These are phyloP conservation scores for Acrobasis suavella DNA, from an alignment of 2,888 invertebrate genomes.

Conservation along the genomic window DNA sequence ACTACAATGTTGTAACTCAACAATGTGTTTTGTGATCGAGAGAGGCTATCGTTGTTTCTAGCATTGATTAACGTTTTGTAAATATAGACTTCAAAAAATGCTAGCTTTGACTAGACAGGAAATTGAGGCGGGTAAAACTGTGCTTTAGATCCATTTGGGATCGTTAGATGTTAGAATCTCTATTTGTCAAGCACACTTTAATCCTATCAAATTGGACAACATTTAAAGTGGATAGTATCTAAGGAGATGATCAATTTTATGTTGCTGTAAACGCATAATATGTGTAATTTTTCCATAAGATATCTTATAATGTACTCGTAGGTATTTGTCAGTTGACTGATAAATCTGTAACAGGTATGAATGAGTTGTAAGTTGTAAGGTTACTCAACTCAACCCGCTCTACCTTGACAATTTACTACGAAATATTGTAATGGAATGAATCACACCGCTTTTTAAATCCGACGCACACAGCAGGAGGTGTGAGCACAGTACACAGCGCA, in stretches of 20 bases:
- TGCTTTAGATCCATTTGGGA: background rate
- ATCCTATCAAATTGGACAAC: too few relatives aligned
- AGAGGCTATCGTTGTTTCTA: conserved; percentile 1
- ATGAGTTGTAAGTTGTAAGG: conserved; percentile 5
- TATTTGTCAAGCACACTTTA: too few relatives aligned
- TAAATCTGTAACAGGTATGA: conserved; percentile 4
- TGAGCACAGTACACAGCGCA: background rate
- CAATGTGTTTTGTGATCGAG: conserved; percentile 3
- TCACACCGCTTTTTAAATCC: conserved; percentile 18
- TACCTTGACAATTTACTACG: conserved; percentile 19
- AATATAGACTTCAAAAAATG: background rate
- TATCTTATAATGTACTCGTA: background rate
- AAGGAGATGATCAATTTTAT: too few relatives aligned
- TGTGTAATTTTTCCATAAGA: background rate
- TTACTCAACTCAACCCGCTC: conserved; percentile 4
- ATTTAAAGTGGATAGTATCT: too few relatives aligned
- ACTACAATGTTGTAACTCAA: background rate
- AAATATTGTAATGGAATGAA: conserved; percentile 24
- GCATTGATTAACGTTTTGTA: background rate
- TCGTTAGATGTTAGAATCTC: too few relatives aligned
- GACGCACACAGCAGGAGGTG: conserved; percentile 15
- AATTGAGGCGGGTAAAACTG: background rate
- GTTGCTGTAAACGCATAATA: too few relatives aligned
- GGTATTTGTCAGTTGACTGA: background rate
- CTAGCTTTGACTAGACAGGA: background rate